Conservation (phyloP, 2,888 invertebrate genomes). For the Spilosoma lubricipeda region DNA sequence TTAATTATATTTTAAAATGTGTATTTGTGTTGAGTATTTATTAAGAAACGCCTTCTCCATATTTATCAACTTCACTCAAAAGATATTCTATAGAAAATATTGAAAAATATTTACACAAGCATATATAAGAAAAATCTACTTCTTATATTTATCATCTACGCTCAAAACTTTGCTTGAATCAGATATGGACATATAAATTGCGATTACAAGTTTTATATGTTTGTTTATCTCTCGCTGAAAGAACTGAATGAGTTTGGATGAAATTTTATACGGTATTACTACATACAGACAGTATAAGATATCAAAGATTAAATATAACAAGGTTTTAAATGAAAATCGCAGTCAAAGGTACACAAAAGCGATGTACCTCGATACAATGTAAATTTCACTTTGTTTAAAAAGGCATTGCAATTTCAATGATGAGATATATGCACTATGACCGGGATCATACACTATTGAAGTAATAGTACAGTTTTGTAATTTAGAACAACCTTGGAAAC, state of each 20-base stretch:
- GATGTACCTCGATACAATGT: neutral
- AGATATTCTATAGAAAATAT: neutral
- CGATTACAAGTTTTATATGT: too few relatives aligned
- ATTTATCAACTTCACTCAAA: too few relatives aligned
- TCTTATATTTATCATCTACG: neutral
- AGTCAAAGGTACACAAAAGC: neutral
- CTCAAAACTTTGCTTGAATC: neutral
- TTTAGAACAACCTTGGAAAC: conserved; percentile 7
- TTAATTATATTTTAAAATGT: too few relatives aligned
- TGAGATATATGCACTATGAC: neutral
- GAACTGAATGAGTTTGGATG: neutral
- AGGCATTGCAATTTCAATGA: conserved; percentile 2
- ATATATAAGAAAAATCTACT: neutral
- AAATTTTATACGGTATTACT: neutral
- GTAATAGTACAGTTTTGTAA: neutral
- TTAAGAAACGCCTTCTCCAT: too few relatives aligned
- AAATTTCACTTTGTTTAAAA: neutral
- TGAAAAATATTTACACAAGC: neutral
- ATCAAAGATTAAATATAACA: neutral
- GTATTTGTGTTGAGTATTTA: too few relatives aligned
- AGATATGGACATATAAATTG: neutral
- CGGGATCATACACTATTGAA: conserved; percentile 3
- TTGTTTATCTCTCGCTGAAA: neutral
- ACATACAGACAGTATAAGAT: neutral
- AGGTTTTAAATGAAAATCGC: neutral